phyloP scores from a whole-genome alignment of 2,888 invertebrate genomes.

The Ditula angustiorana region DNA sequence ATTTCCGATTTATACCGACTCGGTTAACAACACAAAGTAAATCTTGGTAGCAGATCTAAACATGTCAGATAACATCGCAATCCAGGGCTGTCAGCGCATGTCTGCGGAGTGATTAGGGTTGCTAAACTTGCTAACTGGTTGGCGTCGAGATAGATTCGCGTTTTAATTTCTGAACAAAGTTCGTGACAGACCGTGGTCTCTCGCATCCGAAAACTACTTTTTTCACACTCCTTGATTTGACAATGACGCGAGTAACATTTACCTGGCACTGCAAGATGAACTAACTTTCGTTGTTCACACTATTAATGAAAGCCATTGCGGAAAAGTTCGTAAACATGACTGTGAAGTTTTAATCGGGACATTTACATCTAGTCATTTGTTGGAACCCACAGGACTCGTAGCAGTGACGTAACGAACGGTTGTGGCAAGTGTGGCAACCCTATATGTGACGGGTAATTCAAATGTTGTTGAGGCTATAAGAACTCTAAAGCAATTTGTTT shows the following conservation, averaged over 20 bases:
- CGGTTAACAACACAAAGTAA: conserved; percentile 16
- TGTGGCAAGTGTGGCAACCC: background rate
- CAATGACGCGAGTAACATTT: background rate
- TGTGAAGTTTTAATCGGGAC: background rate
- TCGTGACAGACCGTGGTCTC: background rate
- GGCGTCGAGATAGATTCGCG: background rate
- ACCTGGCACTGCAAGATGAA: background rate
- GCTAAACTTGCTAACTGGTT: background rate
- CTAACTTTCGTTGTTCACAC: background rate
- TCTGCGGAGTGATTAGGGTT: conserved; percentile 10
- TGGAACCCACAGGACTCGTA: background rate
- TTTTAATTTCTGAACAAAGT: background rate
- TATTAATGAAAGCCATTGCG: background rate
- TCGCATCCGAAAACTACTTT: too few species aligned
- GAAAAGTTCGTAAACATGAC: background rate
- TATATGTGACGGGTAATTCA: background rate
- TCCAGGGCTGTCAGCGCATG: conserved; percentile 16
- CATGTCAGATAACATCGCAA: conserved; percentile 33
- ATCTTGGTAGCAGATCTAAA: conserved; percentile 32
- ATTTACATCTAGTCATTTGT: background rate
- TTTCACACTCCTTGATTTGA: too few species aligned
- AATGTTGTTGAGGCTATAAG: background rate
- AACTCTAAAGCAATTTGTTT: conserved; percentile 5
- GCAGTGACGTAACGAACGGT: background rate
- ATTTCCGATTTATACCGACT: conserved; percentile 20